Conservation (phyloP, 2,888 invertebrate species). For the Sphaerophoria rueppellii region DNA sequence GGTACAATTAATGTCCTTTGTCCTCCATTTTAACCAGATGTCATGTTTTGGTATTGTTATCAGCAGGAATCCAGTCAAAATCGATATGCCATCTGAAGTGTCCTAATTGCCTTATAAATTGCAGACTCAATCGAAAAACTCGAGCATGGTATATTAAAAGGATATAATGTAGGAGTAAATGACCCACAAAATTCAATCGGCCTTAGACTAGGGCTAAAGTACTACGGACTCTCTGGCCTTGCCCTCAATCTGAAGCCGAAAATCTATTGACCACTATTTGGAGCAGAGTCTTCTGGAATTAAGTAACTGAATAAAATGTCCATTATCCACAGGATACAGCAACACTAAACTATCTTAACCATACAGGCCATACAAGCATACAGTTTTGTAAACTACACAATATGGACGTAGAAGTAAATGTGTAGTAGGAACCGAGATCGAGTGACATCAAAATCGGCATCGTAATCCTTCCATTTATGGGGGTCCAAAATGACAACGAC, state of each 20-base stretch:
- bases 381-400: slow-evolving; percentile 18
- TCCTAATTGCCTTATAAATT: no score
- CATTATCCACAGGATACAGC: slow-evolving; percentile 34
- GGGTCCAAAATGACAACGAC: not conserved
- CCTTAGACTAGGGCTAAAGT: not conserved
- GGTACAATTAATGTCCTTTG: no score
- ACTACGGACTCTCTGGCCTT: no score
- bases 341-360: slow-evolving; percentile 25
- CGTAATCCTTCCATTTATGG: slow-evolving; percentile 33
- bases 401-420: slow-evolving; percentile 29
- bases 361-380: slow-evolving; percentile 15
- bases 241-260: not conserved
- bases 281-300: slow-evolving; percentile 21
- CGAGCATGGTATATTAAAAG: no score
- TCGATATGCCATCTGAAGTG: no score
- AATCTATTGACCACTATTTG: slow-evolving; percentile 23
- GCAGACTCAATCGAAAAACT: no score
- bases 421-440: not conserved
- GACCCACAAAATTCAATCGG: slow-evolving; percentile 1
- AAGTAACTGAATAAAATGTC: slow-evolving; percentile 43
- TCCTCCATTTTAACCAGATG: no score
- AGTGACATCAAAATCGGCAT: slow-evolving; percentile 8
- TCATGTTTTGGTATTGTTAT: no score
- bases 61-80: no score
- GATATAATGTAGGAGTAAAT: not conserved